These are phyloP conservation scores for Crax fasciolata DNA, from an alignment of 2,797 vertebrate species.

Conservation along the genomic window DNA sequence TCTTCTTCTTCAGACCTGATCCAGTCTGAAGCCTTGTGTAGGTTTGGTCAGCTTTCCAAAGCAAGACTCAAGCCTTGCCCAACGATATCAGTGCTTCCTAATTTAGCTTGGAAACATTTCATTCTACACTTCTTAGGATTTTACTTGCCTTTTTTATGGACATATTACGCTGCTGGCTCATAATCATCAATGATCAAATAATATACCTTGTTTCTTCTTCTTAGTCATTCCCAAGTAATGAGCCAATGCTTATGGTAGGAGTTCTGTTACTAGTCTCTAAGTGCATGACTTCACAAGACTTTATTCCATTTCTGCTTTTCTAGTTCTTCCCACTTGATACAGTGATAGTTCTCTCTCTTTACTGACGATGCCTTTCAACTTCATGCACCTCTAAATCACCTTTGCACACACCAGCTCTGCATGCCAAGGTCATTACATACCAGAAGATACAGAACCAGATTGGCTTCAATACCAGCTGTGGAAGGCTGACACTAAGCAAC, in stretches of 20 bases:
- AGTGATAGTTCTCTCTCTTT: neutral
- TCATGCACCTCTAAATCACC: constrained; percentile 32
- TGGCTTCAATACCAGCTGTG: constrained; percentile 26
- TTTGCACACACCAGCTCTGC: neutral
- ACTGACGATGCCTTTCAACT: neutral
- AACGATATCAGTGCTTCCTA: neutral
- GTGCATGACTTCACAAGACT: neutral
- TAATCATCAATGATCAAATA: neutral
- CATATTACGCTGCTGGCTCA: neutral
- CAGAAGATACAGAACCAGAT: neutral
- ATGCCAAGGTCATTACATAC: constrained; percentile 13
- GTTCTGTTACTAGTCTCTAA: neutral
- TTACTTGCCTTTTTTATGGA: neutral
- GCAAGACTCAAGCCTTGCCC: neutral
- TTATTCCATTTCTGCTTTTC: neutral
- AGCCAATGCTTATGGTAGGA: neutral
- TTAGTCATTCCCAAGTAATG: neutral
- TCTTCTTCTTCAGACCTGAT: neutral
- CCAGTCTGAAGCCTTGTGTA: neutral
- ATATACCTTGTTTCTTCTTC: neutral
- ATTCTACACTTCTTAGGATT: neutral
- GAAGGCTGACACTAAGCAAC: neutral
- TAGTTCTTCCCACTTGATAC: neutral
- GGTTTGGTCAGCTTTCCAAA: neutral
- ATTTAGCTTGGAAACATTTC: constrained; percentile 15